Conservation (phyloP, 2,888 invertebrate genomes). For the Microplitis manilae region DNA sequence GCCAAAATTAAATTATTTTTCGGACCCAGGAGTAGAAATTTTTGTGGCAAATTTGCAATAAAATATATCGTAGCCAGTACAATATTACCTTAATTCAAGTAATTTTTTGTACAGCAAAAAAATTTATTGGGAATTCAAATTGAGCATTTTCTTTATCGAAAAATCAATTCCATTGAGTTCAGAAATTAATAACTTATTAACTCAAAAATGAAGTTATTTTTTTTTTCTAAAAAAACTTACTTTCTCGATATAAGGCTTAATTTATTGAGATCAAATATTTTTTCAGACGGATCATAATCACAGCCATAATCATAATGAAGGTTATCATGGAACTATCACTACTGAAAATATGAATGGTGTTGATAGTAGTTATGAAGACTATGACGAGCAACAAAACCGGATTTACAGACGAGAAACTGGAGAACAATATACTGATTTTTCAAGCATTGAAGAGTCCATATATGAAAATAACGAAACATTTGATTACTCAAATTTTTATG, state of each 20-base stretch:
- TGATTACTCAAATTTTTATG: neutral
- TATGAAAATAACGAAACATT: neutral
- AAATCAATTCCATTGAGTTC: too few species aligned
- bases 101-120: too few species aligned
- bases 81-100: too few species aligned
- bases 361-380: neutral
- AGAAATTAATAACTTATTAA: neutral
- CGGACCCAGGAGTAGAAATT: too few species aligned
- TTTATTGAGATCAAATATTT: neutral
- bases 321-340: neutral
- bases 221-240: too few species aligned
- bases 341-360: neutral
- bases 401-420: neutral
- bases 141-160: too few species aligned
- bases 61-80: too few species aligned
- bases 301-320: neutral
- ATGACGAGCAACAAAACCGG: neutral
- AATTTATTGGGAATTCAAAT: too few species aligned
- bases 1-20: too few species aligned
- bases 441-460: neutral
- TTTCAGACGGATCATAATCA: conserved; percentile 14
- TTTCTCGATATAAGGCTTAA: neutral
- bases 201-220: neutral
- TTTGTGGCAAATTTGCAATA: too few species aligned
- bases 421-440: neutral